Base-by-base conservation (phyloP, 2,888 invertebrate genomes). In the Synergus laeviventris region DNA sequence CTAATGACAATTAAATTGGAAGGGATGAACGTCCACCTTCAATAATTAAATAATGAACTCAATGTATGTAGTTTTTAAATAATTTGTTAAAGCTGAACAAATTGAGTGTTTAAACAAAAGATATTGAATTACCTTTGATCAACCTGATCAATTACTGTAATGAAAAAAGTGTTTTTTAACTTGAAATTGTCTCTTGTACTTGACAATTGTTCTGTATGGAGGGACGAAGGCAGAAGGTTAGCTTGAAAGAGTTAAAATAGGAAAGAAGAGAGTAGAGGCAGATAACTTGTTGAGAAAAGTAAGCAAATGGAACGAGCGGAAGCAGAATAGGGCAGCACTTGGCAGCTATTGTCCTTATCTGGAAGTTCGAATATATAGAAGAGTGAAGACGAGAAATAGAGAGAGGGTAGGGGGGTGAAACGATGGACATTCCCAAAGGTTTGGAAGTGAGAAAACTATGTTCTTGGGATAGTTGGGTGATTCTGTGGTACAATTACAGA, bases 321-420 rank as follows among this genome's bases (percentile, higher is more conserved):
- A 73, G 73, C 79, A 75, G 70, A 79, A 79, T 74, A 76, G 75
- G 78, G 82, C 81, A 81, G 81, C 82, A 81, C 84, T 84, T 86
- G 85, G 82, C 84, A 83, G 82, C 84, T 82, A 86, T 86, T 86
- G 84, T 86, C 82, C 83, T 86, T 86, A 85, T 84, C 85, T 79
- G 75, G 64, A 73, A 75, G 62, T 74, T 76, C 75, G 75, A 64
- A 75, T 64, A 75, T 64, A 75, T 66, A 64, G 42, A 12, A 45
- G 61, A 18, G 38, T 38, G 64, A 74, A 66, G 75, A 76, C 66
- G 73, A 66, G 74, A 80, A 78, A 80, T 74, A 78, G 79, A 76
- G 70, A 80, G 73, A 76, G 76, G 24, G 59, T n/a, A 12, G 31
- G 2, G 36, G n/a, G 74, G 73, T 66, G 21, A 18, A 21, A 24